phyloP scores from a whole-genome alignment of 2,797 vertebrate species.

The Carduelis carduelis region DNA sequence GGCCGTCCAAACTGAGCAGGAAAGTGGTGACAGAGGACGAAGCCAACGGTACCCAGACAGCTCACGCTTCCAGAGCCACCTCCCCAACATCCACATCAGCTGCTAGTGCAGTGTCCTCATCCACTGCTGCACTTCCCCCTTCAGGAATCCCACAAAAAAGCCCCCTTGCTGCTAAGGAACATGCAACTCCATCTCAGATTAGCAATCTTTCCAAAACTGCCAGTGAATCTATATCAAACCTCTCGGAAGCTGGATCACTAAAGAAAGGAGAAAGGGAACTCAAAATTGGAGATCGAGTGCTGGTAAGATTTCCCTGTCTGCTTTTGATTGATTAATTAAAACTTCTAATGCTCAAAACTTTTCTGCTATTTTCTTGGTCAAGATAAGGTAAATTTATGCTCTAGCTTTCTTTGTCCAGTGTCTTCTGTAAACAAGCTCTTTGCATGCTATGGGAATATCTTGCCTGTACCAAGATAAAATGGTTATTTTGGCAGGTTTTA shows the following conservation, averaged over 20 bases:
- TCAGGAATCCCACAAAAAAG: conserved; percentile 68
- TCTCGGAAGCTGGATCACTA: conserved; percentile 91
- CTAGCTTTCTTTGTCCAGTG: neutral
- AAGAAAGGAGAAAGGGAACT: conserved; percentile 97
- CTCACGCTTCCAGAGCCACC: conserved; percentile 79
- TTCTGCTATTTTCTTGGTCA: neutral
- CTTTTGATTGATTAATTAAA: neutral
- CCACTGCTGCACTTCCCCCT: conserved; percentile 31
- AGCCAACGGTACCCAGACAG: conserved; percentile 83
- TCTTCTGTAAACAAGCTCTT: neutral
- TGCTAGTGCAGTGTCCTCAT: conserved; percentile 71
- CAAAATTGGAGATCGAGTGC: conserved; percentile 91
- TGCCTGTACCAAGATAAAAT: neutral
- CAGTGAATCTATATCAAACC: conserved; percentile 94
- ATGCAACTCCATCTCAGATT: conserved; percentile 71
- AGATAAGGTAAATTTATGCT: neutral
- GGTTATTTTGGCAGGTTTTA: neutral
- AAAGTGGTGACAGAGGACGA: conserved; percentile 85
- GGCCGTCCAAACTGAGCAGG: conserved; percentile 90
- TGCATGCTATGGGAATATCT: neutral
- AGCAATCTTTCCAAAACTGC: conserved; percentile 88
- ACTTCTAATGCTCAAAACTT: neutral
- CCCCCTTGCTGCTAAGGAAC: conserved; percentile 68
- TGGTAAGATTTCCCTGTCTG: conserved; percentile 80
- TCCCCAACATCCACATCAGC: conserved; percentile 80